Evolutionary conservation across 2,888 invertebrate genomes (phyloP), one percentile per base, ranked within the genome.

Genomic region (Drosophila acutilabella): DNA sequence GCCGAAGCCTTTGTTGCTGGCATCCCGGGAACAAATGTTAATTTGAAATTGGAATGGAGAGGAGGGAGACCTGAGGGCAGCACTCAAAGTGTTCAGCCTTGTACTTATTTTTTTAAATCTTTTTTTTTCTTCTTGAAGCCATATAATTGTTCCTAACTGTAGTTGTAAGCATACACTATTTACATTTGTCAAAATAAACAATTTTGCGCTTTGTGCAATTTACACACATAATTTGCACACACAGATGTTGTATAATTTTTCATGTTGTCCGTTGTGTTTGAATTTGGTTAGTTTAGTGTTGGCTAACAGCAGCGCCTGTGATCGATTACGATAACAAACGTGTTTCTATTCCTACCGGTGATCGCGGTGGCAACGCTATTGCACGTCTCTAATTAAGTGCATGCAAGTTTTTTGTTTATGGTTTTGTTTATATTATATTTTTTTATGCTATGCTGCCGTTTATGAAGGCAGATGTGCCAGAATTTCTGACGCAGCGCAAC

Each of bases 1-100:
- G 16, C 70, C 50, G 14, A 65, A 74, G 53, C 74, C 64, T 0
- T 23, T 61, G 23, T 18, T 64, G 6, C 5, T 66, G 2, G 60
- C 61, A 33, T 72, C 80, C 16, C 79, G 78, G 13, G 82, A 88
- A 41, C 89, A 81, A 71, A 80, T 90, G 69, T 45, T 90, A 54
- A 78, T 90, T 52, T 90, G 57, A 76, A 26, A 26, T 80, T 16
- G n/a, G 14, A 3, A 3, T 16, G n/a, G 14, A 3, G 5, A 23
- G 18, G 42, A 20, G 16, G 4, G 10, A 20, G 47, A 59, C 51
- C 50, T 36, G 4, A 36, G 50, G 64, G 44, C 64, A 38, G 4
- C 36, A 36, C 77, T 71, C 11, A 30, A 76, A 78, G 76, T 59
- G 47, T 52, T 38, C 54, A 47, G 72, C 71, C 79, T 73, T 87